Percentiles rank a stretch among this genome's conserved stretches.
Evolutionary conservation across 2,888 invertebrate species (phyloP).

Genomic region (Hyles lineata): DNA sequence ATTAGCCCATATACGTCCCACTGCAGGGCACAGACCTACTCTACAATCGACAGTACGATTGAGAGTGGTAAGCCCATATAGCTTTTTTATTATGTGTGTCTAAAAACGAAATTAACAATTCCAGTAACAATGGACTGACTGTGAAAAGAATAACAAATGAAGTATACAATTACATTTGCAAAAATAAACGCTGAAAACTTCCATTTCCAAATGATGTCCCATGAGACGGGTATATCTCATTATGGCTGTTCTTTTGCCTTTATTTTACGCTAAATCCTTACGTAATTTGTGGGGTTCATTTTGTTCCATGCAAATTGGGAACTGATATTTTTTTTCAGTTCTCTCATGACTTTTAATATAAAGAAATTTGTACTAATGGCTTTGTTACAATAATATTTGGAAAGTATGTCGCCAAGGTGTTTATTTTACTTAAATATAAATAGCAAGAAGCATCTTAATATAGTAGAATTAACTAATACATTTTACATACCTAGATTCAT

Average conservation of each 20-base stretch:
- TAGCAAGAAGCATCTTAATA: too few relatives aligned
- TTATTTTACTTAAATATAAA: too few relatives aligned
- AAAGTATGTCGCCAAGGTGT: too few relatives aligned
- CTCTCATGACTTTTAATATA: neutral
- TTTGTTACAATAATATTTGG: neutral
- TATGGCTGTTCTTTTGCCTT: neutral
- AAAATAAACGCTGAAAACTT: constrained; percentile 11
- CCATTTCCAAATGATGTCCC: neutral
- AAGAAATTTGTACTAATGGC: neutral
- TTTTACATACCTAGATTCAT: too few relatives aligned
- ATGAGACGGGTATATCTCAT: neutral
- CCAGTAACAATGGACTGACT: neutral
- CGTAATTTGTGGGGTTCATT: neutral
- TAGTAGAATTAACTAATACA: too few relatives aligned
- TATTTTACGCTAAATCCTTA: constrained; percentile 8
- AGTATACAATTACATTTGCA: neutral
- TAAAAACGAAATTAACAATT: neutral
- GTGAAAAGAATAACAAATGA: neutral
- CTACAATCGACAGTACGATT: too few relatives aligned
- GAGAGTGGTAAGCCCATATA: too few relatives aligned
- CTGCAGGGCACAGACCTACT: too few relatives aligned
- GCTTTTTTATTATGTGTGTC: too few relatives aligned
- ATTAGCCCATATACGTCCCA: too few relatives aligned
- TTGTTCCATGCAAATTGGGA: neutral
- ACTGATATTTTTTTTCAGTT: neutral